Conservation (phyloP, 2,797 vertebrate species). For the Garrulus glandarius region DNA sequence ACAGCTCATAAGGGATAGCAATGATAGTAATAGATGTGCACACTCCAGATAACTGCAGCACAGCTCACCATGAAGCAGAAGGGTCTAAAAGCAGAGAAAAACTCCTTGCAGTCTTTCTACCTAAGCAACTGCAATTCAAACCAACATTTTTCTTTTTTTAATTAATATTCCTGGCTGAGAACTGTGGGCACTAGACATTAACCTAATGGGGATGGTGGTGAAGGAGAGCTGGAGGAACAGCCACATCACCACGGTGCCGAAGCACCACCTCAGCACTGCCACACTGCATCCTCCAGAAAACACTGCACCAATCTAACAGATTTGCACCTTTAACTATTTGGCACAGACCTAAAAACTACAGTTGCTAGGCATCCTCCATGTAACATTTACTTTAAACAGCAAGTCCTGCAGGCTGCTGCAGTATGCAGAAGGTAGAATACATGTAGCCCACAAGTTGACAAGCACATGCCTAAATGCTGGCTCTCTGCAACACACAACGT, state of each 20-base stretch:
- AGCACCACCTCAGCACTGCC: not conserved
- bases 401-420: slow-evolving; percentile 22
- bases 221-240: not conserved
- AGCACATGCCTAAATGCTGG: not conserved
- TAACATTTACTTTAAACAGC: slow-evolving; percentile 30
- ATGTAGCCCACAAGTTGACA: not conserved
- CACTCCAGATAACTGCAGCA: not conserved
- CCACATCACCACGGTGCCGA: not conserved
- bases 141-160: not conserved
- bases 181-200: accelerated
- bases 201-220: accelerated
- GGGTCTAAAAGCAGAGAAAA: not conserved
- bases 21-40: not conserved
- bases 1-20: not conserved
- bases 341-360: slow-evolving; percentile 26
- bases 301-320: not conserved
- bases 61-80: not conserved
- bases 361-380: slow-evolving; percentile 54
- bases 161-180: not conserved
- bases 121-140: not conserved
- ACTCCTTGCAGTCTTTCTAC: not conserved
- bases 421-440: not conserved
- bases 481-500: not conserved
- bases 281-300: not conserved
- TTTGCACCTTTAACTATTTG: slow-evolving; percentile 39